Percentiles rank a stretch among this genome's conserved stretches.
These are phyloP conservation scores for Papilio polytes DNA, from an alignment of 1,140 invertebrate genomes.

Conservation along the genomic window DNA sequence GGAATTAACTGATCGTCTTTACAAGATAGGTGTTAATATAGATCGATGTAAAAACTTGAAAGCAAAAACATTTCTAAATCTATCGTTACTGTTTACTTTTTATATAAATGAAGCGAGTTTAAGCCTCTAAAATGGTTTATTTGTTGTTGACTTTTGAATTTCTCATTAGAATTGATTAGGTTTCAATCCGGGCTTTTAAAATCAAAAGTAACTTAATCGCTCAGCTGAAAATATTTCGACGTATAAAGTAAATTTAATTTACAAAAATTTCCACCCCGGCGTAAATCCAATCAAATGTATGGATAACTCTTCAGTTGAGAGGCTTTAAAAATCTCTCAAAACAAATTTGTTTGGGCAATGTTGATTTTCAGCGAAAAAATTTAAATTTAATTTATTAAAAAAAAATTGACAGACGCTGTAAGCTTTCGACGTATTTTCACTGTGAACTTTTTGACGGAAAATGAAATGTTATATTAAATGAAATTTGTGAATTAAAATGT, in stretches of 20 bases:
- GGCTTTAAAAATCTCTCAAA: slow-evolving; percentile 18
- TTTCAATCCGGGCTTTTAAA: not conserved
- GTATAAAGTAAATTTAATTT: slow-evolving; percentile 17
- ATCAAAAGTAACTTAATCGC: not conserved
- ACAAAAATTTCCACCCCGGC: slow-evolving; percentile 7
- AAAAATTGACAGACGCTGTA: not conserved
- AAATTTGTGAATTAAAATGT: not conserved
- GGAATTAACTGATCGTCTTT: not conserved
- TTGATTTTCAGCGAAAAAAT: not conserved
- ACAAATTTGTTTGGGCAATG: not conserved
- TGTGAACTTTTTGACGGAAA: not conserved
- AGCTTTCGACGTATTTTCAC: slow-evolving; percentile 5
- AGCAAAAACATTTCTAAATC: too few species aligned
- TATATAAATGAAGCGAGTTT: too few species aligned
- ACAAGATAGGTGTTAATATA: not conserved
- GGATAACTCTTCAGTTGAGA: slow-evolving; percentile 16
- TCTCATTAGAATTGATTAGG: not conserved
- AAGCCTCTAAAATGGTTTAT: too few species aligned
- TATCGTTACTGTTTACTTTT: too few species aligned
- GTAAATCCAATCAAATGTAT: slow-evolving; percentile 22
- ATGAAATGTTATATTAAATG: not conserved
- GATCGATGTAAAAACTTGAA: not conserved
- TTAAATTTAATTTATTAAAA: not conserved
- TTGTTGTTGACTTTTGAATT: too few species aligned
- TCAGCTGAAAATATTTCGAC: not conserved